phyloP scores from a whole-genome alignment of 1,140 invertebrate genomes.

The Polyergus mexicanus region DNA sequence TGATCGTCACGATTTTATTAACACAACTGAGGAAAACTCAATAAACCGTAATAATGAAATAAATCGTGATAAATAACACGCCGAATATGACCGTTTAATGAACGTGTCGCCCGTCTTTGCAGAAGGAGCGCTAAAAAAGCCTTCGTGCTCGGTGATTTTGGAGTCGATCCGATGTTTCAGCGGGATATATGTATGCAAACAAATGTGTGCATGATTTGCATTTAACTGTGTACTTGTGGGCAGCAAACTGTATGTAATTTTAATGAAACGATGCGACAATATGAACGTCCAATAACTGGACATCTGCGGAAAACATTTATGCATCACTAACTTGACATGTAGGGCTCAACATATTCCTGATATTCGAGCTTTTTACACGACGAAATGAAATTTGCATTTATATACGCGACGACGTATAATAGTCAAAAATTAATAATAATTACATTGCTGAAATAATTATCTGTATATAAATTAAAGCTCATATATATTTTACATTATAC shows the following conservation, averaged over 20 bases:
- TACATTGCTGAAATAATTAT: slow-evolving; percentile 7
- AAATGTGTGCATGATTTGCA: slow-evolving; percentile 32
- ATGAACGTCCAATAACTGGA: slow-evolving; percentile 54
- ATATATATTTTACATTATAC: neutral
- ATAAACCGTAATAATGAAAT: slow-evolving; percentile 45
- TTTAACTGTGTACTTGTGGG: slow-evolving; percentile 41
- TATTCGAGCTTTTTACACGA: slow-evolving; percentile 34
- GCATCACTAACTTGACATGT: slow-evolving; percentile 44
- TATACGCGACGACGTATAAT: slow-evolving; percentile 1
- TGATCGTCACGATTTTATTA: slow-evolving; percentile 60
- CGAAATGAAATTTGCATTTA: slow-evolving; percentile 46
- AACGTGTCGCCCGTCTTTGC: slow-evolving; percentile 66
- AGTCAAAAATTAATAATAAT: slow-evolving; percentile 44
- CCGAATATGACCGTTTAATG: slow-evolving; percentile 66
- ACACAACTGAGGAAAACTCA: slow-evolving; percentile 45
- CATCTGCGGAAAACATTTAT: slow-evolving; percentile 56
- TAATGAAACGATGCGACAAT: slow-evolving; percentile 58
- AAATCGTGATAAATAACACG: slow-evolving; percentile 53
- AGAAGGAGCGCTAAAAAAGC: slow-evolving; percentile 66
- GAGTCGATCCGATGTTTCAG: slow-evolving; percentile 9
- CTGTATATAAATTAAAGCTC: neutral
- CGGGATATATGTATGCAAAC: neutral
- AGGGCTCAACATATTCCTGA: slow-evolving; percentile 14
- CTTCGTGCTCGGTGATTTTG: neutral
- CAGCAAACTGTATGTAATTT: slow-evolving; percentile 56